These are phyloP conservation scores for Uria aalge DNA, from an alignment of 2,113 vertebrate species.

Conservation along the genomic window DNA sequence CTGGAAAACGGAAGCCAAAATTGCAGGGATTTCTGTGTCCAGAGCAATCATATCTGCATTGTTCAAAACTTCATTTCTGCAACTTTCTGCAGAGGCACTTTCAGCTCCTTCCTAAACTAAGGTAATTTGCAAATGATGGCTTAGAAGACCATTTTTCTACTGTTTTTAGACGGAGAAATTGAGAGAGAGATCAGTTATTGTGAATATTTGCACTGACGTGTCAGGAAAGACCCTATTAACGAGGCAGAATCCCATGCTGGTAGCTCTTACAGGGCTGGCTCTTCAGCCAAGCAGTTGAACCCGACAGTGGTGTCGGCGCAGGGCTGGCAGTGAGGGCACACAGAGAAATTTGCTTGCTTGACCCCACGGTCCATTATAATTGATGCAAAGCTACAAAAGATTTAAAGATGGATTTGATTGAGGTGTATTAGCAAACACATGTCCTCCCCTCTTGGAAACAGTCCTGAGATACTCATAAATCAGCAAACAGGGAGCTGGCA, in stretches of 20 bases:
- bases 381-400: not conserved
- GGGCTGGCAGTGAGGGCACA: not conserved
- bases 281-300: not conserved
- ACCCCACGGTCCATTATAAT: not conserved
- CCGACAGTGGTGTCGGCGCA: rapidly evolving
- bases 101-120: not conserved
- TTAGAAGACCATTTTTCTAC: not conserved
- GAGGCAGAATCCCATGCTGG: not conserved
- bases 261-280: not conserved
- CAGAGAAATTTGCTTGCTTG: not conserved
- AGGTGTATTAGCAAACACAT: not conserved
- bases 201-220: not conserved
- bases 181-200: no score
- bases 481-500: not conserved
- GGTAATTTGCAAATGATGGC: not conserved
- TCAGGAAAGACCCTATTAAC: not conserved
- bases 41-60: not conserved
- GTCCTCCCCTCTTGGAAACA: not conserved
- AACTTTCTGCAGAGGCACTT: not conserved
- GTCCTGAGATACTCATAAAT: not conserved
- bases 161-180: not conserved
- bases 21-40: not conserved
- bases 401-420: not conserved
- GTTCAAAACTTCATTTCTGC: not conserved
- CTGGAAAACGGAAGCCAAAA: not conserved